Evolutionary conservation across 2,797 vertebrate species (phyloP), one percentile per base, ranked within the genome.

Genomic region (Chaenodraco wilsoni): DNA sequence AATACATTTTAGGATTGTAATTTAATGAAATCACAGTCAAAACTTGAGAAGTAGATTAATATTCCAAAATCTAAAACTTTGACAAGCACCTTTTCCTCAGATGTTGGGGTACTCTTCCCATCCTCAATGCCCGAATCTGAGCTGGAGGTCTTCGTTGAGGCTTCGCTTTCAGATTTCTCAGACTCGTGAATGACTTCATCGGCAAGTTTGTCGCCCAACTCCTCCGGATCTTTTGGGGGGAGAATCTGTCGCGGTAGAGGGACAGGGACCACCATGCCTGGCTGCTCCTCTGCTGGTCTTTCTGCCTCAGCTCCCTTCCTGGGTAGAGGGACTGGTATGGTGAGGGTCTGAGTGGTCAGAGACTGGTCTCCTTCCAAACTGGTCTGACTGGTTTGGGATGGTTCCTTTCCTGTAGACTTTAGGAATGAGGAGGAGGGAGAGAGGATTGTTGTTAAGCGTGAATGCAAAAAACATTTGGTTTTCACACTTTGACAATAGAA

Each of bases 301-400:
- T 59, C 52, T 8, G 74, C 2, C 31, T 70, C 64, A 0, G 31
- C 10, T 31, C 4, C 70, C 43, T 83, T 84, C 48, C 52, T 81
- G 54, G 81, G 63, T 14, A 52, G 16, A 40, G 65, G 87, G 48
- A 71, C 70, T 67, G 66, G 89, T 81, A 82, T 49, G 65, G 91
- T 86, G 13, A 88, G 79, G 51, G 70, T 73, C 0, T 68, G 67
- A 12, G 81, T 50, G 13, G 90, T 91, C 0, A 33, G 65, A 23
- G 84, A 76, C 13, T 93, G 94, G 71, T 96, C 94, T 1, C 84
- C 93, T 15, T 95, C 94, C 56, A 96, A 85, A 81, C 95, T 96
- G 78, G 94, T 88, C 85, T 95, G 95, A 88, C 93, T 96, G 0
- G 57, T 93, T 77, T 95, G 93, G 0, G 94, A 95, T 2, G 93